Evolutionary conservation across 2,888 invertebrate species (phyloP), one percentile per base, ranked within the genome.

Genomic region (Perithous albicinctus): DNA sequence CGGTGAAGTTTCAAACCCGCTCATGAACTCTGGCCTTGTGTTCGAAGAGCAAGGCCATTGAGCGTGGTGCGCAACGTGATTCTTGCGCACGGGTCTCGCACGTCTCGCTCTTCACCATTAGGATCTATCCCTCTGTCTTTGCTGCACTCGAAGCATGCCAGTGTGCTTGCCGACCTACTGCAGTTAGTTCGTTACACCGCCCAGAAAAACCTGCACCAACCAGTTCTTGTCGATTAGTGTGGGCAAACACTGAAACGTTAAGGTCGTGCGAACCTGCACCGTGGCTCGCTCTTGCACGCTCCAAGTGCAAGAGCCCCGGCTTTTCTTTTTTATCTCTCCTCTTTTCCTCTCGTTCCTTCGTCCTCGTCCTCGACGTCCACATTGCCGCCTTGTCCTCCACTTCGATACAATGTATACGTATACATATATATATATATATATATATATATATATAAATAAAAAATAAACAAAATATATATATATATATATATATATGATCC

Each of bases 171-270:
- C 86, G 85, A 87, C 86, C 88, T 87, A 88, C 85, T 87, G 87
- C 86, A 87, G 84, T 86, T 85, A 82, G 86, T 87, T 89, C 83
- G 81, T 87, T 86, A 85, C 82, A 79, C 85, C 84, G 83, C 73
- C 84, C 81, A 85, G 88, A 89, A 89, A 90, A 89, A 90, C 80
- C 83, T 86, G 88, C 84, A 87, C 86, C 86, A 85, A 88, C 89
- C 88, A 89, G 89, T 90, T 90, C 89, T 89, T 88, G 89, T 88
- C 88, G 89, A 88, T 90, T 89, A 86, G 88, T 87, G 78, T 72
- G 88, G 87, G 85, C 87, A 88, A 89, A 89, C 88, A 87, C 87
- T 88, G 87, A 88, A 87, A 86, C 87, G 84, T 83, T 88, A 86
- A 89, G 88, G 88, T 88, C 88, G 87, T 88, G 88, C 88, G 86